Evolutionary conservation across 1,140 invertebrate genomes (phyloP).

Genomic region (Spodoptera litura): DNA sequence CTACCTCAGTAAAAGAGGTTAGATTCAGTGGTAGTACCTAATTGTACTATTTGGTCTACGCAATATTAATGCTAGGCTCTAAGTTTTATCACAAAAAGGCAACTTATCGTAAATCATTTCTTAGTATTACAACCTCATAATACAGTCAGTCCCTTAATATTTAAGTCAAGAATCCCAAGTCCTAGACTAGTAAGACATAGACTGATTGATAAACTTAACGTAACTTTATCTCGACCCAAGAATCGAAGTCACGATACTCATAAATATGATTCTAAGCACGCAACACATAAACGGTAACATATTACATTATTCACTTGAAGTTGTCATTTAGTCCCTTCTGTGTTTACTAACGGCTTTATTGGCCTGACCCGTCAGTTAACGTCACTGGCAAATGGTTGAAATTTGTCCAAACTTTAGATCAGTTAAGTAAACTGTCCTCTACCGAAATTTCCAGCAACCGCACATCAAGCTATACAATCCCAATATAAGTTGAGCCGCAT

Average conservation of each 20-base stretch:
- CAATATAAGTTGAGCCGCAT: background rate
- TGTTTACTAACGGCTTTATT: conserved; percentile 16
- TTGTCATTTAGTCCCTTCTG: conserved; percentile 6
- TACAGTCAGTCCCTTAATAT: no score
- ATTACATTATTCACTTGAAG: conserved; percentile 10
- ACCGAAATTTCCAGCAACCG: background rate
- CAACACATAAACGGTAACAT: background rate
- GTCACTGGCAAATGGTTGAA: conserved; percentile 31
- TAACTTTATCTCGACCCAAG: background rate
- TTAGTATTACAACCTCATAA: no score
- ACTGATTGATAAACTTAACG: no score
- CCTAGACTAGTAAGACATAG: no score
- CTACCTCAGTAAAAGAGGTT: no score
- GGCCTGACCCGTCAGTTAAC: background rate
- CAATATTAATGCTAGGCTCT: no score
- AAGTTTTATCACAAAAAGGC: no score
- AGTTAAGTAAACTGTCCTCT: conserved; percentile 10
- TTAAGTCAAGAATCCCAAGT: no score
- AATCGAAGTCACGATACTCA: background rate
- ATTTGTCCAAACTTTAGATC: conserved; percentile 46
- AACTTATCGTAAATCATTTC: no score
- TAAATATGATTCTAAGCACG: conserved; percentile 3
- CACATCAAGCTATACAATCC: background rate
- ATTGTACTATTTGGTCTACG: no score
- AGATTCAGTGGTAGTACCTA: no score